phyloP scores from a whole-genome alignment of 2,888 invertebrate genomes.

The Ophioninae sp. region DNA sequence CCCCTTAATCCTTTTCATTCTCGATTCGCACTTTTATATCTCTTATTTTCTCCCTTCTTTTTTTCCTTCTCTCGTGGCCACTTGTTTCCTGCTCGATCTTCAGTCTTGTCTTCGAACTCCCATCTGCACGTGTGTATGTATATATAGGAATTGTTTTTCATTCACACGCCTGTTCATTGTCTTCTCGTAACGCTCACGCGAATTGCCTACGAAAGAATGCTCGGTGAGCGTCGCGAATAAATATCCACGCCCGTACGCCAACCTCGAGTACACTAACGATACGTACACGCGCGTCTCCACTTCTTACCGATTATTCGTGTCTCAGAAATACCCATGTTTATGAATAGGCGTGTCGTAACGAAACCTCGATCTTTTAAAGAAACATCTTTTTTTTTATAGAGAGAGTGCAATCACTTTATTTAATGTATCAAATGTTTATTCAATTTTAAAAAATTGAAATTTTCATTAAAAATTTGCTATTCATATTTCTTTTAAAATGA shows the following conservation, averaged over 20 bases:
- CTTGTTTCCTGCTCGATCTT: constrained; percentile 15
- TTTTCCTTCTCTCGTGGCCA: constrained; percentile 3
- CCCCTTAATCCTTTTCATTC: too few relatives aligned
- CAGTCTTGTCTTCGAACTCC: neutral
- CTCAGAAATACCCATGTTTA: neutral
- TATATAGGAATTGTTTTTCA: constrained; percentile 49
- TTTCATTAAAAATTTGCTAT: too few relatives aligned
- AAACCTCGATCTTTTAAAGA: too few relatives aligned
- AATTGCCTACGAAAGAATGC: constrained; percentile 54
- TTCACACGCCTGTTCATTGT: constrained; percentile 58
- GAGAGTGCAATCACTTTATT: too few relatives aligned
- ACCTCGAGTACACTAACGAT: constrained; percentile 24
- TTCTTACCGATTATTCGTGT: neutral
- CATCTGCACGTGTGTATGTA: neutral
- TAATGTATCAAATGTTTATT: too few relatives aligned
- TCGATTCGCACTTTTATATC: too few relatives aligned
- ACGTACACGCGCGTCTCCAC: constrained; percentile 16
- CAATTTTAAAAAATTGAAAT: too few relatives aligned
- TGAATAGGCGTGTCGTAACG: too few relatives aligned
- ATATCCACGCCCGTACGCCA: constrained; percentile 57
- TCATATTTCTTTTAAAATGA: too few relatives aligned
- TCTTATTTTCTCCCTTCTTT: too few relatives aligned
- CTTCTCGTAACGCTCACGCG: constrained; percentile 60
- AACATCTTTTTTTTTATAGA: too few relatives aligned
- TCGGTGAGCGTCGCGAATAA: constrained; percentile 55